Base-by-base conservation (phyloP, 1,140 invertebrate species). In the Phenacoccus solenopsis region DNA sequence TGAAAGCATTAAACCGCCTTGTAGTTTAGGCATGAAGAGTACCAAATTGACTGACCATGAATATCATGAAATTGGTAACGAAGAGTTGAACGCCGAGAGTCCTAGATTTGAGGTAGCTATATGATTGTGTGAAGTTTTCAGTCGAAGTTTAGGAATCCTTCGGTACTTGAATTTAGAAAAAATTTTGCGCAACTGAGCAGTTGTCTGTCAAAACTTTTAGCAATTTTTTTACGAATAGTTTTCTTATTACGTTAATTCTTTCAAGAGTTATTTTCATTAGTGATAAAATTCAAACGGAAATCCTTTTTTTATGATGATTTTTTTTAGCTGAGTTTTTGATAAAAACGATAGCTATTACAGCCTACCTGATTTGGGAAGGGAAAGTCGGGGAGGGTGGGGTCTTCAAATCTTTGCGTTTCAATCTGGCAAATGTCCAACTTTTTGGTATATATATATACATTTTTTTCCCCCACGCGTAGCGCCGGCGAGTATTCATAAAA, bases 41-140 rank as follows among this genome's bases (percentile, higher is more conserved):
- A 10, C 10, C 16, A 64, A 64, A 38, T 69, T 72, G 24, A 73
- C 73, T 35, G 76, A 76, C 69, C 76, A 76, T 10, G 92, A 94
- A 74, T 96, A 96, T 78, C 91, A 94, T 77, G 91, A 95, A 79
- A 96, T 96, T 59, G 92, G 90, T 28, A 92, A 95, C 76, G 91
- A 94, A 73, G 91, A 93, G 74, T 87, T 82, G 72, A 75, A 77
- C 22, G 73, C 76, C 16, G 81, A 82, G 71, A 83, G 80, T 76
- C 81, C 81, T 24, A 74, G 76, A 61, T 82, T 82, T 78, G 80
- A 82, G 73, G 80, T 82, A 75, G 75, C n/a, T n/a, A n/a, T n/a
- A n/a, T n/a, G n/a, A n/a, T n/a, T n/a, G n/a, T 67, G 9, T n/a
- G 13, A 13, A 7, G n/a, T 7, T 28, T 20, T 59, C 3, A 59